Evolutionary conservation across 2,113 vertebrate species (phyloP), one percentile per base, ranked within the genome.

Genomic region (Nipponia nippon): DNA sequence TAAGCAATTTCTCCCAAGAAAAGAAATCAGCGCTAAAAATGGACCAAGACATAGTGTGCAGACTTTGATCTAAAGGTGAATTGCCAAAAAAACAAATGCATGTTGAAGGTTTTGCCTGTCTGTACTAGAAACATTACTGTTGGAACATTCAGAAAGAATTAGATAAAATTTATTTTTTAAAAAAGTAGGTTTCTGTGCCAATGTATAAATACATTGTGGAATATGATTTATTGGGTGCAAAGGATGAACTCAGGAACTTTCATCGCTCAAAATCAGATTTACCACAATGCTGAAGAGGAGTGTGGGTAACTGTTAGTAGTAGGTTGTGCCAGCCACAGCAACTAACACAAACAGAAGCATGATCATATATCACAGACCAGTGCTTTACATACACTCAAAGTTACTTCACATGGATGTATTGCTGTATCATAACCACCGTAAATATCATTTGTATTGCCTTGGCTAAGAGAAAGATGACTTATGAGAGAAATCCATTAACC

Each of bases 1-100:
- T 86, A 67, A 93, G 29, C 6, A 69, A 10, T 89, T 84, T 83
- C 12, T 75, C 26, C 9, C 40, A 56, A 46, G 5, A 46, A 77
- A 70, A 55, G 18, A 19, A 53, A 13, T 7, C 18, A 81, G 20
- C 0, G 3, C 20, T 69, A 52, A 63, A 79, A 91, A 59, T 40
- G 40, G 36, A 71, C 10, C 1, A 26, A 62, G 23, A 29, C 1
- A 20, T 32, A 67, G 44, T 0, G 0, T 71, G 40, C 10, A 81
- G 34, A 75, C 1, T 66, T 87, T 76, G 56, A 56, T 65, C 13
- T 76, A 34, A 82, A 76, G 11, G 16, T 56, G 26, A 91, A 36
- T 29, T 44, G n/a, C 9, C 10, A 66, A 42, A 82, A 84, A 59
- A 42, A 1, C 2, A 69, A 56, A 66, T 56, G 27, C 3, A 1